Evolutionary conservation across 2,888 invertebrate species (phyloP).

Genomic region (Galerucella nymphaeae): DNA sequence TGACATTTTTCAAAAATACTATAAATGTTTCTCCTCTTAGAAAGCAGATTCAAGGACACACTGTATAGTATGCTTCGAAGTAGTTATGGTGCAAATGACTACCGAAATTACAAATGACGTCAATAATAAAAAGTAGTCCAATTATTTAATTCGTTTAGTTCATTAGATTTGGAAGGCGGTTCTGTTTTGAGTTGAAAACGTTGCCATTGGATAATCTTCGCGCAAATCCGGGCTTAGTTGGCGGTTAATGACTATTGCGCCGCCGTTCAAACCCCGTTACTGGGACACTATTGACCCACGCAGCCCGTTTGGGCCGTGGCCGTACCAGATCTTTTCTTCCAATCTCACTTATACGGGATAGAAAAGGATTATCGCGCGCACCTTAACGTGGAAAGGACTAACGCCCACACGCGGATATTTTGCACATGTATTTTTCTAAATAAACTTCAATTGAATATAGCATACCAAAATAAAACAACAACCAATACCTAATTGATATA

Average conservation of each 20-base stretch:
- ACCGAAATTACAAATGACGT: background rate
- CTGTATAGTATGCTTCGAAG: too few species aligned
- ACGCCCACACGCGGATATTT: slow-evolving; percentile 23
- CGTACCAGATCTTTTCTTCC: slow-evolving; percentile 57
- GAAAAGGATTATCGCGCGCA: slow-evolving; percentile 45
- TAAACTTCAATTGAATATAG: background rate
- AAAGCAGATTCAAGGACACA: background rate
- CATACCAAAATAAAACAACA: too few species aligned
- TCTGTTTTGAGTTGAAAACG: slow-evolving; percentile 58
- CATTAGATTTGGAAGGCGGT: slow-evolving; percentile 56
- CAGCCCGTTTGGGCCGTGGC: slow-evolving; percentile 52
- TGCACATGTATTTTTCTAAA: background rate
- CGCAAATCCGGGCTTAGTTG: slow-evolving; percentile 65
- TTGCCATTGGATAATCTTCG: slow-evolving; percentile 66
- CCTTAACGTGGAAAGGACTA: slow-evolving; percentile 23
- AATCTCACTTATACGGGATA: slow-evolving; percentile 50
- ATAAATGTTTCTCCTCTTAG: background rate
- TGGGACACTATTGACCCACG: slow-evolving; percentile 59
- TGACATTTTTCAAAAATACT: too few species aligned
- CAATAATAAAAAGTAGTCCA: background rate
- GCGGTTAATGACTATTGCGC: slow-evolving; percentile 63
- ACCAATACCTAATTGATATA: too few species aligned
- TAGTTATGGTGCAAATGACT: background rate
- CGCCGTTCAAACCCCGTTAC: slow-evolving; percentile 56
- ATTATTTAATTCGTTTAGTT: slow-evolving; percentile 18